Percentiles rank a stretch among this genome's conserved stretches.
These are phyloP conservation scores for Hypomesus transpacificus DNA, from an alignment of 2,113 vertebrate genomes.

Conservation along the genomic window DNA sequence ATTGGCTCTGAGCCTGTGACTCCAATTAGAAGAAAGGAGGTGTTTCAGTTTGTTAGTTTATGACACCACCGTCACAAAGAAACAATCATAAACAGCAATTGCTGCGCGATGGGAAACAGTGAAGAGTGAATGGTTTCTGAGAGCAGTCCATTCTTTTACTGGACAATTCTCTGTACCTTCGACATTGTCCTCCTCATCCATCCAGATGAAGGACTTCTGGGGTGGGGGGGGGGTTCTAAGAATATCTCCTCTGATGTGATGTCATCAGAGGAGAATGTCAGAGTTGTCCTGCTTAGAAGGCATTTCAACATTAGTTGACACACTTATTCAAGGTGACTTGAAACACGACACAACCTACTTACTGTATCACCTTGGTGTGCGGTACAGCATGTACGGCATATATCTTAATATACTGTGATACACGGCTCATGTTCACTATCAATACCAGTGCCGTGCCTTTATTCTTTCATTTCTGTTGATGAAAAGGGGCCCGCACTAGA, in stretches of 20 bases:
- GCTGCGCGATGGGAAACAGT: not conserved
- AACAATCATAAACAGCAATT: not conserved
- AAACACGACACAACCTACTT: slow-evolving; percentile 47
- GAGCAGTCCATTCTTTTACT: not conserved
- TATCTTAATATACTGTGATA: not conserved
- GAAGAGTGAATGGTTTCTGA: not conserved
- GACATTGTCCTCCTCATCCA: slow-evolving; percentile 32
- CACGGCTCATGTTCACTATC: too few relatives aligned
- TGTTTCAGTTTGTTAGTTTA: not conserved
- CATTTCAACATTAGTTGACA: slow-evolving; percentile 64
- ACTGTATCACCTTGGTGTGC: not conserved
- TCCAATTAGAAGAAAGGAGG: slow-evolving; percentile 1
- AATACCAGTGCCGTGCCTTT: too few relatives aligned
- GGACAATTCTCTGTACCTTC: slow-evolving; percentile 21
- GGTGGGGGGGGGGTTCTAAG: slow-evolving; percentile 49
- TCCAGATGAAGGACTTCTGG: slow-evolving; percentile 45
- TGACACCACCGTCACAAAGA: not conserved
- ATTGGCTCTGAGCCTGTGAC: slow-evolving; percentile 8
- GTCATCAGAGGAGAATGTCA: slow-evolving; percentile 51
- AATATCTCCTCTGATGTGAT: slow-evolving; percentile 58
- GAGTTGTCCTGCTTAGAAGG: slow-evolving; percentile 49
- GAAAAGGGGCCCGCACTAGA: too few relatives aligned
- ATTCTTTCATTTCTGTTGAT: too few relatives aligned
- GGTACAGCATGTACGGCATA: slow-evolving; percentile 4
- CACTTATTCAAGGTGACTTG: slow-evolving; percentile 70